Base-by-base conservation (phyloP, 2,888 invertebrate genomes). In the Auanema freiburgensis region DNA sequence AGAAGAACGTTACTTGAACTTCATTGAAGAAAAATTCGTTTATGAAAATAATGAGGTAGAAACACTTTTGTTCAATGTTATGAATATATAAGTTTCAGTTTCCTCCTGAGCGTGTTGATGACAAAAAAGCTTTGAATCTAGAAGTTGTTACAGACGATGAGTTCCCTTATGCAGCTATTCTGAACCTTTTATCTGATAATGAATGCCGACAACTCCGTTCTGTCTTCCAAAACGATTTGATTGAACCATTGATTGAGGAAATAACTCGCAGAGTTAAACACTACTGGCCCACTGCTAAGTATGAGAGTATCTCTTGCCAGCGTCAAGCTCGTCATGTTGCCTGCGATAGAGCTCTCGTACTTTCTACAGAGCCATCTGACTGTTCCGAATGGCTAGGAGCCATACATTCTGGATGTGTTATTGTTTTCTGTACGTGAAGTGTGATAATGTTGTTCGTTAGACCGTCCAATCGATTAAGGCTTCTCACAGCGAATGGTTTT, bases 1-100 rank as follows among this genome's bases (percentile, higher is more conserved):
- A 14, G 81, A 81, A 52, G 12, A 61, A 16, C 57, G 70, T 23
- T 80, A 69, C 59, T 58, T 81, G 61, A 64, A 73, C 4, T 81
- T 78, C 55, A 67, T 80, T 23, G 77, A 79, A 43, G 63, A 65
- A 23, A 56, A 75, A 11, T 79, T 81, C 59, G 61, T 55, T n/a
- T 65, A 70, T 18, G 66, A 69, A 24, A 59, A 78, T 54, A 69
- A 66, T 12, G 67, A 70, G 69, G 78, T 77, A 46, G 46, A 41
- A 51, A 14, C 42, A 63, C n/a, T 63, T 66, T 53, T 52, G 21
- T 57, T 43, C 12, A 16, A 21, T 46, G 8, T 46, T 18, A 10
- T 54, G 21, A 40, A 8, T 24, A 33, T 43, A 1, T 41, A 23
- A 56, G 16, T 66, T 78, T 66, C 59, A 76, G 71, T 64, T 76